Conservation (phyloP, 2,113 vertebrate species). For the Patagioenas fasciata region DNA sequence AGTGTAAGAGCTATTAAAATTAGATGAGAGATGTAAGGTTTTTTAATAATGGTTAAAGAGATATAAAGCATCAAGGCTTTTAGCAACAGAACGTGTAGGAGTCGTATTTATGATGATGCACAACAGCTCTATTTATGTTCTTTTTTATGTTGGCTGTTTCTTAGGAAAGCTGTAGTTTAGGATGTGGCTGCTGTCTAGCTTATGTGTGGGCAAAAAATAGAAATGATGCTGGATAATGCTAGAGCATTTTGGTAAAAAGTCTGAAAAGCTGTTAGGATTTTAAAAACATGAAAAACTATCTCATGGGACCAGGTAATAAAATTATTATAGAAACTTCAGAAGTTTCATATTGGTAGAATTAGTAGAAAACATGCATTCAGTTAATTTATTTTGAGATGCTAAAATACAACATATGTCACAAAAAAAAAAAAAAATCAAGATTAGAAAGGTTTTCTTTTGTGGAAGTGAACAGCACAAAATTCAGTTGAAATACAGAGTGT, state of each 20-base stretch:
- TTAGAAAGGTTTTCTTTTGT: not conserved
- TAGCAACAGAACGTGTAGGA: not conserved
- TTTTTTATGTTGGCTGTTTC: not conserved
- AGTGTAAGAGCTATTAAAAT: not conserved
- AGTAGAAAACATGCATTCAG: not conserved
- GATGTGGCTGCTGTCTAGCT: not conserved
- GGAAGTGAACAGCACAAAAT: not conserved
- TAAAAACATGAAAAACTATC: not conserved
- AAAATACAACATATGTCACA: not conserved
- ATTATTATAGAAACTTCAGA: not conserved
- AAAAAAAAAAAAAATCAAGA: not conserved
- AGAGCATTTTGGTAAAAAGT: not conserved
- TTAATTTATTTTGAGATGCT: not conserved
- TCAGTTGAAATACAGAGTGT: not conserved
- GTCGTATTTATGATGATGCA: not conserved
- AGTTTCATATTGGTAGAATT: not conserved
- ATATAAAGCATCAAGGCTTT: not conserved
- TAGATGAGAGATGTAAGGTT: not conserved
- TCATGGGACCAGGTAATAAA: not conserved
- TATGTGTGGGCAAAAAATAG: not conserved
- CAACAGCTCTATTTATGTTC: not conserved
- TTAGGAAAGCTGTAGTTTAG: not conserved
- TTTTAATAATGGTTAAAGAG: not conserved
- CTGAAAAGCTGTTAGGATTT: not conserved
- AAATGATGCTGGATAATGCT: not conserved